A percentile compares a stretch with the other conserved stretches of the same genome.
phyloP scores from a whole-genome alignment of 1,140 invertebrate species.

The Alviniconcha marisindica region DNA sequence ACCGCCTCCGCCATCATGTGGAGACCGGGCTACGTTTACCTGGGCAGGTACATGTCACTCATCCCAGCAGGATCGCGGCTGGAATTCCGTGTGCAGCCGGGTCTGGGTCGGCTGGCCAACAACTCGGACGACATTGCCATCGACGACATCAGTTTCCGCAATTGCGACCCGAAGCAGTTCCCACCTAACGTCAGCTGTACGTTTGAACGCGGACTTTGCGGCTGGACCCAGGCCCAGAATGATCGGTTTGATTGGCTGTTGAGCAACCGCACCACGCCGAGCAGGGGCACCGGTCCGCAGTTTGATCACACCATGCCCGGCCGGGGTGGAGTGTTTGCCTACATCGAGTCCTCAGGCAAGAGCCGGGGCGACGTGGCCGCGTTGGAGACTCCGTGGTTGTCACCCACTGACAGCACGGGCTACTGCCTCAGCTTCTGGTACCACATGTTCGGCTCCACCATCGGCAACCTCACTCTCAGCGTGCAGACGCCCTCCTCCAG shows the following conservation, averaged over 20 bases:
- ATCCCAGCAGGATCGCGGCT: neutral
- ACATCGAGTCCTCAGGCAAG: constrained; percentile 62
- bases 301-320: constrained; percentile 81
- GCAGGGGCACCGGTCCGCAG: constrained; percentile 82
- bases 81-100: constrained; percentile 19
- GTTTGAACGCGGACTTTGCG: constrained; percentile 85
- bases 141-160: constrained; percentile 83
- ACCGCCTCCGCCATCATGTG: constrained; percentile 50
- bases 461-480: constrained; percentile 65
- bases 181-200: constrained; percentile 78
- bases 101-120: constrained; percentile 72
- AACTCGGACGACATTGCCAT: constrained; percentile 79
- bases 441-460: constrained; percentile 84
- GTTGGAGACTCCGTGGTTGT: constrained; percentile 54
- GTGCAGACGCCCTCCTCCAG: neutral
- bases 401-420: constrained; percentile 42
- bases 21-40: neutral
- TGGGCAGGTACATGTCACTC: constrained; percentile 9
- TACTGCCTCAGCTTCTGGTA: constrained; percentile 77
- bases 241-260: constrained; percentile 87
- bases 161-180: constrained; percentile 58
- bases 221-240: constrained; percentile 84
- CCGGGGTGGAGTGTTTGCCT: constrained; percentile 75
- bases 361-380: constrained; percentile 61
- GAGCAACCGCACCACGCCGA: constrained; percentile 76